phyloP scores from a whole-genome alignment of 2,797 vertebrate genomes.

The Coracias cyanogaster region DNA sequence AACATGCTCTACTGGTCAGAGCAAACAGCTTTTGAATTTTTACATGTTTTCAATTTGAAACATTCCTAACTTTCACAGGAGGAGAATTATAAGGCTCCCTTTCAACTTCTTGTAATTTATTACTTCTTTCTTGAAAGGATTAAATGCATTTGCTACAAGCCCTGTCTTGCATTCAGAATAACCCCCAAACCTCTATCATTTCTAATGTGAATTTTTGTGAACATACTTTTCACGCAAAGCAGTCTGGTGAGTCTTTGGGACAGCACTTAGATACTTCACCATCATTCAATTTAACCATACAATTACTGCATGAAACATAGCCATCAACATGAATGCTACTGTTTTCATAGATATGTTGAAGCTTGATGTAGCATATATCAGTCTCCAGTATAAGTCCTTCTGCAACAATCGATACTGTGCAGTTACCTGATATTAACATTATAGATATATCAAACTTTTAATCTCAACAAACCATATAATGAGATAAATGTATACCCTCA shows the following conservation, averaged over 20 bases:
- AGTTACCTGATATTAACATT: neutral
- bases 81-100: neutral
- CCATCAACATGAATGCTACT: neutral
- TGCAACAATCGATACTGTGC: neutral
- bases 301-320: neutral
- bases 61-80: neutral
- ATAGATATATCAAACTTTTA: neutral
- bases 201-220: neutral
- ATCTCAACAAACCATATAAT: neutral
- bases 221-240: neutral
- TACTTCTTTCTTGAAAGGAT: neutral
- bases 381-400: neutral
- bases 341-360: neutral
- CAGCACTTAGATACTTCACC: neutral
- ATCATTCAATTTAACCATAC: neutral
- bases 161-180: neutral
- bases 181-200: neutral
- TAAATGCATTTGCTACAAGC: neutral
- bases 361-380: neutral
- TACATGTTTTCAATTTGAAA: conserved; percentile 9
- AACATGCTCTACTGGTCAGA: neutral
- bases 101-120: conserved; percentile 45
- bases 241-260: neutral
- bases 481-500: neutral
- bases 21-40: conserved; percentile 25